phyloP scores from a whole-genome alignment of 2,797 vertebrate species.

The Cephalopachus bancanus region DNA sequence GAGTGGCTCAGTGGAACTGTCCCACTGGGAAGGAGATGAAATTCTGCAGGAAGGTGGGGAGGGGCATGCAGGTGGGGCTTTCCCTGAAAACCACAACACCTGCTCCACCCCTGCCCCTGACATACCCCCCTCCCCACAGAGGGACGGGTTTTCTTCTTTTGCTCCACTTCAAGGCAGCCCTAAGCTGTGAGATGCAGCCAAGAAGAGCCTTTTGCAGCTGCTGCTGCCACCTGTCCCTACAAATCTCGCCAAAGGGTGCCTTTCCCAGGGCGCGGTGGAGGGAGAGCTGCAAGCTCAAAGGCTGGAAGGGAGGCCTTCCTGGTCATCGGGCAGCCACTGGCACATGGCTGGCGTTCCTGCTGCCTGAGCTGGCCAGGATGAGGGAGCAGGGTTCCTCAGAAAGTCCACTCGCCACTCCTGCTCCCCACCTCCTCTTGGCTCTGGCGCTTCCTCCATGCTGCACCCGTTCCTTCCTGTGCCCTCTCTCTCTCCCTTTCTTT shows the following conservation, averaged over 20 bases:
- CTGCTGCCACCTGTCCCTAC: neutral
- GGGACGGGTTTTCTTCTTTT: neutral
- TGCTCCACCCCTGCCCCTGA: neutral
- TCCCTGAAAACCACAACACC: too few relatives aligned
- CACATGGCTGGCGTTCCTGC: too few relatives aligned
- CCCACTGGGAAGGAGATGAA: neutral
- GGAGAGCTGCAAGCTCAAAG: neutral
- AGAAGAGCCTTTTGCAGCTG: neutral
- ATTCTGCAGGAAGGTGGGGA: accelerated
- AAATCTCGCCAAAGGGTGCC: neutral
- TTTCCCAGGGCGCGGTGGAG: neutral
- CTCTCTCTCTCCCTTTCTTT: neutral
- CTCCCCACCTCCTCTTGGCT: neutral
- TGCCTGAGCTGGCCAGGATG: neutral
- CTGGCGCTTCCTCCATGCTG: neutral
- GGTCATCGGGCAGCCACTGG: neutral
- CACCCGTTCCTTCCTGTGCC: neutral
- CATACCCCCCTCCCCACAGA: accelerated
- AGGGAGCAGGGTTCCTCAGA: too few relatives aligned
- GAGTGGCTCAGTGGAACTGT: too few relatives aligned
- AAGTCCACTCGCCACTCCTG: too few relatives aligned
- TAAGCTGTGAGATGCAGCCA: neutral
- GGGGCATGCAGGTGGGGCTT: accelerated
- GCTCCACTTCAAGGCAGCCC: neutral
- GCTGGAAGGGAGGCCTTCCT: neutral